Base-by-base conservation (phyloP, 2,797 vertebrate genomes). In the Falco rusticolus region DNA sequence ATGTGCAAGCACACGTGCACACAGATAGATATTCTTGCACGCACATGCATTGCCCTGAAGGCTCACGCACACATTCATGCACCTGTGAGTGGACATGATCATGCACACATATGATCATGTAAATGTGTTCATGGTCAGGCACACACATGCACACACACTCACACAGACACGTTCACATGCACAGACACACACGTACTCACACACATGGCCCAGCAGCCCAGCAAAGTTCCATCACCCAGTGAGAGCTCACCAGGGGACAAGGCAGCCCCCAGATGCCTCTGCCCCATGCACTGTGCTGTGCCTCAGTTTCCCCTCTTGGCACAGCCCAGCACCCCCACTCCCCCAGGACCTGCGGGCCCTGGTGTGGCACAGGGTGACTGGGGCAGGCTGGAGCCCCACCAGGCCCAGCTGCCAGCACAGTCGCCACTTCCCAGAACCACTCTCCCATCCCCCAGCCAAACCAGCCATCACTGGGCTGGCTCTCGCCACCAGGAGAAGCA, bases 1-100 rank as follows among this genome's bases (percentile, higher is more conserved):
- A 0, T 29, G 34, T 13, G 45, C 0, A 0, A 34, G 34, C 26
- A 11, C 37, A 1, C 37, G 33, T 4, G 0, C 1, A 3, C 70
- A 48, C 71, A 51, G 37, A 37, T 1, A 0, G 47, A 14, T 28
- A 61, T 60, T 64, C 41, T 68, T 56, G 89, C 78, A 50, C 3
- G 1, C 47, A 5, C 1, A 0, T 37, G 45, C 50, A 11, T 28
- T 82, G 43, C 39, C 43, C 37, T 17, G 22, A 64, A 78, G 47
- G 41, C 53, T 79, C 54, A 8, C 4, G 3, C 2, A 2, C 43
- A 50, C 3, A 0, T 5, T 12, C 24, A 1, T 4, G 22, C 13
- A 29, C n/a, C 47, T 21, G 16, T 2, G 4, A 66, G 61, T 61
- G 28, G 2, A 20, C 25, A 9, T 3, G 1, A 19, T 11, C 47